Percentiles rank a stretch among this genome's conserved stretches.
These are phyloP conservation scores for Etheostoma nigrum DNA, from an alignment of 2,797 vertebrate genomes.

Conservation along the genomic window DNA sequence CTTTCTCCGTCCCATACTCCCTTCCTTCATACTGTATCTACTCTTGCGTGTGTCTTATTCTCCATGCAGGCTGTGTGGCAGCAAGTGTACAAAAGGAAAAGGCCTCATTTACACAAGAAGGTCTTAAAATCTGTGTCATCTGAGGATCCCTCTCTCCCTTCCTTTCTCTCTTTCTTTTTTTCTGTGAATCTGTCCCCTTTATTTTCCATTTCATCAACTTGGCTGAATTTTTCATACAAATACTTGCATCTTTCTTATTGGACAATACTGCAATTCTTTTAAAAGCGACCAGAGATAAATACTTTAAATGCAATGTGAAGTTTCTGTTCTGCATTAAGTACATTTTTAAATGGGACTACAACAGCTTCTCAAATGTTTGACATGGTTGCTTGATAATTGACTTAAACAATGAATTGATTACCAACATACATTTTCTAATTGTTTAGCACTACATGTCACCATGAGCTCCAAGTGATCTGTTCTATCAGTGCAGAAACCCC, in stretches of 20 bases:
- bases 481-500: neutral
- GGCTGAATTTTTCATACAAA: constrained; percentile 18
- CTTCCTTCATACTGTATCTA: constrained; percentile 25
- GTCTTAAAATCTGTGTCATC: constrained; percentile 43
- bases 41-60: constrained; percentile 30
- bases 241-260: constrained; percentile 3
- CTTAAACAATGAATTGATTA: constrained; percentile 1
- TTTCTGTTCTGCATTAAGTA: constrained; percentile 1
- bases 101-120: constrained; percentile 63
- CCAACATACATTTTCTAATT: neutral
- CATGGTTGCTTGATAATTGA: neutral
- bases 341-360: neutral
- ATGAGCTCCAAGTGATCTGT: neutral
- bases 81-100: constrained; percentile 39
- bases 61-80: constrained; percentile 34
- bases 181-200: neutral
- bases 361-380: neutral
- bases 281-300: neutral
- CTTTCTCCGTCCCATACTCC: constrained; percentile 17
- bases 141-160: constrained; percentile 7
- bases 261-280: neutral
- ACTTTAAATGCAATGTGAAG: constrained; percentile 14
- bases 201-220: constrained; percentile 14
- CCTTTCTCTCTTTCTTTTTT: constrained; percentile 2
- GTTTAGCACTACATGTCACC: neutral